Base-by-base conservation (phyloP, 2,888 invertebrate genomes). In the Mythimna impura region DNA sequence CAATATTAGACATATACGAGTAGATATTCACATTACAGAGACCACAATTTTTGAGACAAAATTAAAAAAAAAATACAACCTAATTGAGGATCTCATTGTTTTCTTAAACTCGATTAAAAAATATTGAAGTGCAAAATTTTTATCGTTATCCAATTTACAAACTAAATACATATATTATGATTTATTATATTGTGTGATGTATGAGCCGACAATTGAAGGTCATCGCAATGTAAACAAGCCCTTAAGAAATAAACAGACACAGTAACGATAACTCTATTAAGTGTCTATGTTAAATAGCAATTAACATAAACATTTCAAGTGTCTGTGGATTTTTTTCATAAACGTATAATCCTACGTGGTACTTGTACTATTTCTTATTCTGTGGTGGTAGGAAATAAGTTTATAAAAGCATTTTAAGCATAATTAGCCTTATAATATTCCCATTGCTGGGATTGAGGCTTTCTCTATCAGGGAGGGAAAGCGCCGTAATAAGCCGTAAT, bases 281-380 rank as follows among this genome's bases (percentile, higher is more conserved):
- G 25, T 47, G 34, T 5, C 10, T 36, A 36, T 8, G 12, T 40
- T 36, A n/a, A 12, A 40, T n/a, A 40, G 20, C 34, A 52, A 66
- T 76, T 80, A n/a, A 25, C 47, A 47, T 66, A 63, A 65, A 71
- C 7, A 54, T 72, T 71, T 80, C 10, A 8, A 80, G 76, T 76
- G 34, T n/a, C 60, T 64, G 6, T 57, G 8, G 6, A 5, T 50
- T 40, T 65, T 17, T 20, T 57, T 22, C 22, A 50, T 57, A 50
- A 61, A 61, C 22, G 14, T 63, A 62, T 43, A 55, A 52, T 47
- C 25, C 10, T 62, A 62, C 30, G 55, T 57, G 30, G n/a, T n/a
- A n/a, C n/a, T n/a, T n/a, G n/a, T n/a, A n/a, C n/a, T n/a, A n/a
- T n/a, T n/a, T n/a, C n/a, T n/a, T n/a, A n/a, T n/a, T n/a, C n/a